Evolutionary conservation across 2,797 vertebrate species (phyloP), one percentile per base, ranked within the genome.

Genomic region (Lithobates pipiens): DNA sequence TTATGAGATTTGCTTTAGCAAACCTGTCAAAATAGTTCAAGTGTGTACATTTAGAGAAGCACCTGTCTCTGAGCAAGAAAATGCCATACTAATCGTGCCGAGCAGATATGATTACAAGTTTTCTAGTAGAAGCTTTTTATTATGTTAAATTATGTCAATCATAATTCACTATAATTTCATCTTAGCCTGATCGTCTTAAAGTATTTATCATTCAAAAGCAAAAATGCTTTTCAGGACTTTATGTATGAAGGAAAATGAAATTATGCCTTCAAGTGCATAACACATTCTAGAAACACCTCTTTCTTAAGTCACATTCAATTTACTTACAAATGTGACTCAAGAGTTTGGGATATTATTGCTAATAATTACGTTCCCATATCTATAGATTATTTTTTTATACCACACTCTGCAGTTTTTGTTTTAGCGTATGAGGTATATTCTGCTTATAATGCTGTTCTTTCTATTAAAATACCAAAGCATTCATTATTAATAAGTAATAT

Each of bases 71-170:
- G 80, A 79, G 78, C 72, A 72, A 78, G 75, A 83, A 86, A 77
- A 79, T 83, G 83, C 75, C 76, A 83, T 82, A 77, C 85, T 82
- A 86, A 86, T 87, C 36, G 80, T 75, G 70, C 80, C 69, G 65
- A 83, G 80, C 69, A 79, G 85, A 77, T 79, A 76, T 87, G 85
- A 87, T 87, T 87, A 63, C 85, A 78, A 57, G 76, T 83, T 87
- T 87, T 87, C 80, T 69, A 83, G 80, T 69, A 73, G 67, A 79
- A 68, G 85, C 85, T 87, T 77, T 83, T 87, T 83, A 87, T 83
- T 87, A 87, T 87, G 85, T 83, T 87, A 87, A 87, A 83, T 83
- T 83, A 87, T 83, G 81, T 83, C 85, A 87, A 80, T 87, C 85
- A 87, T 83, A 87, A 83, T 87, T 83, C 69, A 78, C 70, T 73